Base-by-base conservation (phyloP, 2,888 invertebrate species). In the Cosmia pyralina region DNA sequence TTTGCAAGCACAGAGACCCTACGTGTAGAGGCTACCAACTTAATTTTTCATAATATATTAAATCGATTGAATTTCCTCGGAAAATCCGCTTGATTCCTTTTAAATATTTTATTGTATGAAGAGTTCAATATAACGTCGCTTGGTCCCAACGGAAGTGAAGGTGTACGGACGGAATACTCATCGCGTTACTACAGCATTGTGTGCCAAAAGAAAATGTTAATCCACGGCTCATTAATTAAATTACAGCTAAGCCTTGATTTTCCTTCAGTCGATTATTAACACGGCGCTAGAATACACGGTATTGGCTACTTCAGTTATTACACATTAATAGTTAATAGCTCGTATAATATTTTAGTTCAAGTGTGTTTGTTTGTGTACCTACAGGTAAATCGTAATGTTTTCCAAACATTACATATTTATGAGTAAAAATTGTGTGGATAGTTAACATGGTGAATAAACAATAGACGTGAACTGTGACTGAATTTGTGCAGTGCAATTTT, bases 131-230 rank as follows among this genome's bases (percentile, higher is more conserved):
- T 78, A 86, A 83, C 88, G 28, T 28, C 28, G 88, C 87, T 86
- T 82, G 85, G 90, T 90, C 91, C 90, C 94, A 92, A 74, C 94
- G 94, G 95, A 94, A 94, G 89, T 85, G 78, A 77, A 77, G 76
- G 88, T 86, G 87, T 90, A 90, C 90, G 88, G 79, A 88, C 89
- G 81, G 95, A 94, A 95, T 95, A 93, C 92, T 92, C 91, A 94
- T 91, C 85, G 87, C 79, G 87, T 88, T 93, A 89, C 90, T 90
- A 91, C 88, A 89, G 92, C 90, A 92, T 92, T 91, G 93, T 92
- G 86, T 89, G 91, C 96, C 95, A 94, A 95, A 96, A 92, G 92
- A 92, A 93, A 95, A 96, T 96, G 95, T 92, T 94, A 96, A 96
- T 96, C 94, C 92, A 88, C 88, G 88, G 89, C 90, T 92, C 90